Percentiles rank a stretch among this genome's conserved stretches.
Evolutionary conservation across 2,888 invertebrate species (phyloP).

Genomic region (Cylindroiulus punctatus): DNA sequence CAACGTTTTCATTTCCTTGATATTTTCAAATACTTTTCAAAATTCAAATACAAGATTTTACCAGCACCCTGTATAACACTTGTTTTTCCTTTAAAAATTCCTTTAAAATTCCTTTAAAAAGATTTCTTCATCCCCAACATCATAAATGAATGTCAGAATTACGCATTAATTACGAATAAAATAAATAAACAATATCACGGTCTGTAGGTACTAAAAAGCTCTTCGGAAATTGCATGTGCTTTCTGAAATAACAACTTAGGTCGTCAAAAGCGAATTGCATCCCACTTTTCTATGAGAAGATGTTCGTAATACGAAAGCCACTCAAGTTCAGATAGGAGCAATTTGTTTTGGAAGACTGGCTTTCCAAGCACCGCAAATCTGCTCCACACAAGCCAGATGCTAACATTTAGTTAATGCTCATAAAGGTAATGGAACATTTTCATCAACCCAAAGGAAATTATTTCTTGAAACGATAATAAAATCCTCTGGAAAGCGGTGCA

Average conservation of each 20-base stretch:
- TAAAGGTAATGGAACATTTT: background rate
- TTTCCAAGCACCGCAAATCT: background rate
- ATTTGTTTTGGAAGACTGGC: background rate
- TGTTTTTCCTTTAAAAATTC: no score
- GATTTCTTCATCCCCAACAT: no score
- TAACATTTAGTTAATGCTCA: constrained; percentile 15
- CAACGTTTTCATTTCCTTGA: no score
- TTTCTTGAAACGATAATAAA: background rate
- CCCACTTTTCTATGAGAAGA: background rate
- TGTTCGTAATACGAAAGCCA: background rate
- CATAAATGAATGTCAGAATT: background rate
- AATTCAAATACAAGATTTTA: no score
- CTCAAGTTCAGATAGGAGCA: background rate
- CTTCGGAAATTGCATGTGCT: background rate
- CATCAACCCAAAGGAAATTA: constrained; percentile 9
- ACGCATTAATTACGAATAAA: background rate
- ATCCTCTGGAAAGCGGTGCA: background rate
- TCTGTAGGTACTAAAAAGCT: background rate
- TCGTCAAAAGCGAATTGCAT: background rate
- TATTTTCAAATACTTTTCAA: no score
- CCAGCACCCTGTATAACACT: no score
- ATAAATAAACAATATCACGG: no score
- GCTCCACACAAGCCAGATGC: background rate
- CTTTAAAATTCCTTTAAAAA: no score
- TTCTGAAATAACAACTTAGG: background rate